Base-by-base conservation (phyloP, 92 coral and sea anemone species). In the Zoanthus gigantus region DNA sequence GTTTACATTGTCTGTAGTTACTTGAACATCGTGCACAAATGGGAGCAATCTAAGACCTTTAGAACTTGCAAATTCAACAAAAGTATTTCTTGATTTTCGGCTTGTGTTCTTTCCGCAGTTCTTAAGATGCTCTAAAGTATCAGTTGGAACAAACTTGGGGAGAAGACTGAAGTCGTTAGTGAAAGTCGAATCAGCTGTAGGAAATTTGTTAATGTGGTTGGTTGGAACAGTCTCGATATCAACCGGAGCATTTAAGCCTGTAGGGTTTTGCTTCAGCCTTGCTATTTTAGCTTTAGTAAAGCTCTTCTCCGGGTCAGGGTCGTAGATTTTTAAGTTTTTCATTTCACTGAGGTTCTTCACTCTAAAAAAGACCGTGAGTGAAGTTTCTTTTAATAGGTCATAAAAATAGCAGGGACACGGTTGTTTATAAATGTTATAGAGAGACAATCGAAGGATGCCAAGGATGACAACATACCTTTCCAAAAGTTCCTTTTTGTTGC, bases 1-100 rank as follows among this genome's bases (percentile, higher is more conserved):
- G 72, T 71, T 72, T 57, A 89, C 57, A 67, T 85, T 89, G 89
- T 81, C 74, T 4, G 80, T 85, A 58, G 66, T 58, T 58, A 58
- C 66, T 90, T 92, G 80, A 60, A 92, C 69, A 54, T 92, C 83
- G 74, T 92, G 93, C 73, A 92, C 93, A 47, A 92, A 87, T 87
- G 90, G 89, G 58, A 90, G 29, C 83, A 92, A 57, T 75, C 88
- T 74, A 54, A 92, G 86, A 16, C 92, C 72, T 92, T 92, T 37
- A 58, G 90, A 71, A 81, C 95, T 92, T 74, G 92, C 90, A 78
- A 92, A 71, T 46, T 89, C 95, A 42, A 72, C 92, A 72, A 89
- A 18, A 48, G 92, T 58, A 58, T 58, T 58, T 58, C 65, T 58
- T 58, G 65, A 58, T 58, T 58, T 58, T 58, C 65, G 65, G 65